Evolutionary conservation across 2,113 vertebrate genomes (phyloP), one percentile per base, ranked within the genome.

Genomic region (Struthio camelus): DNA sequence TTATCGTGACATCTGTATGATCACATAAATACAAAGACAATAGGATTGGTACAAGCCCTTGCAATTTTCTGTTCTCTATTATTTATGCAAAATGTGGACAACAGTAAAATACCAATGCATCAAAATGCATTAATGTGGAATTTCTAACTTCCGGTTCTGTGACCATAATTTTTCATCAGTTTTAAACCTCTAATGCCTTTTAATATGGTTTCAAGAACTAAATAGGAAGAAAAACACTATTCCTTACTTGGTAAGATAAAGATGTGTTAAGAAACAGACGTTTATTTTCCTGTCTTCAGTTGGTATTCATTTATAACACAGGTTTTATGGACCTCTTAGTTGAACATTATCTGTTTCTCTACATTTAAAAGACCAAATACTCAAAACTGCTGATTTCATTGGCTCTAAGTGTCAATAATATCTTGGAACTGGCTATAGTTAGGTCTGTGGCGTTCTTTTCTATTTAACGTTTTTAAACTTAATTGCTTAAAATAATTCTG

Each of bases 251-350:
- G 61, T 90, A 87, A 79, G 92, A 79, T 64, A 58, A 82, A 80
- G 81, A 30, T 1, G 0, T 66, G 30, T 34, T 89, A 85, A 85
- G 75, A 87, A 93, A 42, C 2, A 2, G 50, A 69, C 91, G 64
- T 75, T 62, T 90, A 36, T 73, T 94, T 22, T 80, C 54, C 84
- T 85, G n/a, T 78, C 81, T 94, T 87, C 62, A 38, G 40, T 83
- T 96, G 80, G 71, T 78, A 30, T 88, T 96, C 5, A 48, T 91
- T 90, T 75, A 90, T 65, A 88, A n/a, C 42, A 34, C 3, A 20
- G 59, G 18, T 80, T 96, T 95, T 93, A 87, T 91, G 72, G 87
- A 51, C 59, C 71, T 95, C 75, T 95, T 77, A 78, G 50, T n/a
- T 85, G 14, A 40, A 69, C 30, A 10, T 85, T 78, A 50, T 87